Evolutionary conservation across 37 sponge, comb jelly and placozoan species (phyloP), one percentile per base, ranked within the genome.

Genomic region (Axinella damicornis): DNA sequence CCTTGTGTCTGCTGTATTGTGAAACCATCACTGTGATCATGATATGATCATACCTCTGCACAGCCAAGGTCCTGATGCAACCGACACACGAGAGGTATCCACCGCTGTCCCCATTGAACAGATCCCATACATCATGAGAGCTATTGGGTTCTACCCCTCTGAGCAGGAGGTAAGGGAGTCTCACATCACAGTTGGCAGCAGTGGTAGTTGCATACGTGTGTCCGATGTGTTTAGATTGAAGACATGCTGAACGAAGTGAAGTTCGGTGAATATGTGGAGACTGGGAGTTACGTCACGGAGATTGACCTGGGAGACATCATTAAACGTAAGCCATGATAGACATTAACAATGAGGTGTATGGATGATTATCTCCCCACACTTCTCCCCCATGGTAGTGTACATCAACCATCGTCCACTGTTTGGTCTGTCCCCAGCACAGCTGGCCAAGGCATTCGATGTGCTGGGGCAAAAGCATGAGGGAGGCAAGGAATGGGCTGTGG

Each of bases 231-330:
- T 0, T 69, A 98, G 96, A 81, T 98, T 69, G 92, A 90, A 41
- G 92, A 98, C 69, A 94, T 98, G 87, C 67, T 93, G 28, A 98
- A 98, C 77, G 99, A 98, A 73, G 93, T 96, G 37, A 98, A 98
- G 88, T 98, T 96, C 82, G 90, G 93, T 74, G 71, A 94, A 67
- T 98, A 91, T 77, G 92, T 98, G 0, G 93, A 94, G 30, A 96
- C 95, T 39, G 92, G 90, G 17, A 69, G 71, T 76, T 85, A 86
- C 63, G 84, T 91, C 18, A 79, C 91, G 0, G 61, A 81, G 6
- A 89, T 97, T n/a, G 85, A 94, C 71, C 85, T 97, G 61, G 93
- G 66, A 56, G 85, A 87, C 36, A 87, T 93, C 56, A 93, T 95
- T 38, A 84, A 83, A 79, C 79, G 97, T 96, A 81, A 74, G 89